Base-by-base conservation (phyloP, 2,888 invertebrate genomes). In the Thereva nobilitata region DNA sequence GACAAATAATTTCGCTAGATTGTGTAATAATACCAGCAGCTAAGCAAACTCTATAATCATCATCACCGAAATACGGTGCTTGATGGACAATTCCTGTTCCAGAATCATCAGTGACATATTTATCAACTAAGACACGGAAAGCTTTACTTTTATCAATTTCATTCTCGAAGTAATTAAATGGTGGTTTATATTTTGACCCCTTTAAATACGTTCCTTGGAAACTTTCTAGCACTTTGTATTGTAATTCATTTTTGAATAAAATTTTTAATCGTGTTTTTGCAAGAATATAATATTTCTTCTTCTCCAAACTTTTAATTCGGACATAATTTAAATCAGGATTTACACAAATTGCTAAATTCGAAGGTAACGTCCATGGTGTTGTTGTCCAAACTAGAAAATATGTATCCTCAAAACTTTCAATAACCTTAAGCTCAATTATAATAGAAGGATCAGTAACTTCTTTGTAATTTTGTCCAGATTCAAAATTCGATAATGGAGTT, bases 21-120 rank as follows among this genome's bases (percentile, higher is more conserved):
- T 56, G 23, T 23, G 87, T 87, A 73, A 97, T 92, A 35, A 97
- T 82, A 6, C 91, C 91, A 50, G 86, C 86, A 23, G 84, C 84
- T 64, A 90, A 78, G 73, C 89, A 89, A 72, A 89, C 87, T 52
- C 95, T 85, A 80, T 90, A 92, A 89, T 97, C 97, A 76, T 97
- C 97, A 84, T 96, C 97, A 75, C 97, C 97, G 83, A 97, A 97
- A 81, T 95, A 97, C 37, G 97, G 95, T 1, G 97, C 93, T 82
- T 96, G 95, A 79, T 97, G 97, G 53, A 97, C 97, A 70, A 97
- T 84, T 38, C 97, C 96, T 8, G 95, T 96, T 82, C 96, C 97
- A 72, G 92, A 91, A 74, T 95, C 95, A 67, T 92, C 87, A 1
- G 94, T 93, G 0, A 98, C 95, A 80, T 97, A 97, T 9, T 83